Conservation (phyloP, 2,113 vertebrate genomes). For the Tenrec ecaudatus region DNA sequence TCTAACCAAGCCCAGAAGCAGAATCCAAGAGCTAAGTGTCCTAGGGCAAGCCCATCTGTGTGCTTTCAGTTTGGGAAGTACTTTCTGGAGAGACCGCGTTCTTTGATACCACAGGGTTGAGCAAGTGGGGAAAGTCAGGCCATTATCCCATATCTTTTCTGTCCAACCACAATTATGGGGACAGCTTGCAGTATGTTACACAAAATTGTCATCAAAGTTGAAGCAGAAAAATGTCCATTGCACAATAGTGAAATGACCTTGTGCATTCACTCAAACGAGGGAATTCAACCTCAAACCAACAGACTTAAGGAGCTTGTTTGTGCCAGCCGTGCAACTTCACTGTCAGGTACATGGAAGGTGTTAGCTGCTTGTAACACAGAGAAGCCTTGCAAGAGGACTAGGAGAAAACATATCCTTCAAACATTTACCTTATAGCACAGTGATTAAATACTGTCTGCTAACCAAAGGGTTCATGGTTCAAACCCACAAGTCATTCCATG, state of each 20-base stretch:
- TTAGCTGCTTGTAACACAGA: neutral
- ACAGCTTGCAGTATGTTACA: neutral
- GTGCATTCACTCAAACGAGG: conserved; percentile 18
- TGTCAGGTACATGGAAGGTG: neutral
- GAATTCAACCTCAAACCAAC: conserved; percentile 51
- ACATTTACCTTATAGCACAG: neutral
- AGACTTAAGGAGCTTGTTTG: neutral
- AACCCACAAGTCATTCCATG: neutral
- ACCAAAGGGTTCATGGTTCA: neutral
- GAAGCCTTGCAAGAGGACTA: neutral
- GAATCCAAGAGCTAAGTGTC: conserved; percentile 56
- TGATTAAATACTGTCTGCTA: neutral
- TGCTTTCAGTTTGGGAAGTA: conserved; percentile 31
- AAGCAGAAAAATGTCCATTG: conserved; percentile 60
- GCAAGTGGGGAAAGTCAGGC: conserved; percentile 56
- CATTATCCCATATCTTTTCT: conserved; percentile 58
- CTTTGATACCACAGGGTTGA: neutral
- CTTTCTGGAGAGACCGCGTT: conserved; percentile 34
- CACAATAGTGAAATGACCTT: conserved; percentile 46
- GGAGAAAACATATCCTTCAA: conserved; percentile 6
- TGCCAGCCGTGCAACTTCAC: neutral
- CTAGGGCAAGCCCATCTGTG: conserved; percentile 52
- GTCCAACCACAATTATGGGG: conserved; percentile 67
- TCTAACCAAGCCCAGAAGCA: neutral
- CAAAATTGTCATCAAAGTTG: conserved; percentile 31